Conservation (phyloP, 2,113 vertebrate species). For the Corythornis madagascariensis region DNA sequence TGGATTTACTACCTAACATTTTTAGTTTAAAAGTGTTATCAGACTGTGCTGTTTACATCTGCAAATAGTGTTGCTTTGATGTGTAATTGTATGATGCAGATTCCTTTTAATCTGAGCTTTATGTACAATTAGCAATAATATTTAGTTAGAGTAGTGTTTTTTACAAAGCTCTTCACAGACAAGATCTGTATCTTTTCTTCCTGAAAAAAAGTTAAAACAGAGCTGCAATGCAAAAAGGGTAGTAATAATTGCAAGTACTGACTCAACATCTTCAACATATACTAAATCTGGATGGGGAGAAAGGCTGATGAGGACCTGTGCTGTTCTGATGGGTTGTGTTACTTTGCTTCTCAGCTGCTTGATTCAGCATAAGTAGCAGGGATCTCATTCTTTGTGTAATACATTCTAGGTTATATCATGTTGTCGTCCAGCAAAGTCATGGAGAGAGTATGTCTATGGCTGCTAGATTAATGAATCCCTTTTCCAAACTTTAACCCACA, state of each 20-base stretch:
- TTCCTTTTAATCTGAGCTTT: background rate
- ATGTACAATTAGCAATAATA: fast-evolving
- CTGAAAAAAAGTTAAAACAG: background rate
- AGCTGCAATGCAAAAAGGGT: background rate
- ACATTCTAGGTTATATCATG: background rate
- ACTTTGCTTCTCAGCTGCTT: background rate
- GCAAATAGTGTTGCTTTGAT: background rate
- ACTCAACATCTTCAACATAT: background rate
- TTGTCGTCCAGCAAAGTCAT: background rate
- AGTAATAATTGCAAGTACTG: background rate
- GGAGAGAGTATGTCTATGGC: background rate
- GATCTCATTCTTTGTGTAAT: background rate
- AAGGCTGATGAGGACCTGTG: background rate
- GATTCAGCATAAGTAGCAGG: background rate
- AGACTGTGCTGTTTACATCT: background rate
- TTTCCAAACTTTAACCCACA: background rate
- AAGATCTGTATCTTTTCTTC: background rate
- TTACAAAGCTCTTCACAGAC: background rate
- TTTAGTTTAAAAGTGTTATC: background rate
- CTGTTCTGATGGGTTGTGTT: background rate
- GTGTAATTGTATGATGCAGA: background rate
- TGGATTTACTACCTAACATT: background rate
- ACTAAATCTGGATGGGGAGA: background rate
- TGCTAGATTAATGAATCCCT: background rate
- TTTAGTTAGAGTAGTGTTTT: background rate